These are phyloP conservation scores for Peromyscus leucopus DNA, from an alignment of 2,113 vertebrate species.

Conservation along the genomic window DNA sequence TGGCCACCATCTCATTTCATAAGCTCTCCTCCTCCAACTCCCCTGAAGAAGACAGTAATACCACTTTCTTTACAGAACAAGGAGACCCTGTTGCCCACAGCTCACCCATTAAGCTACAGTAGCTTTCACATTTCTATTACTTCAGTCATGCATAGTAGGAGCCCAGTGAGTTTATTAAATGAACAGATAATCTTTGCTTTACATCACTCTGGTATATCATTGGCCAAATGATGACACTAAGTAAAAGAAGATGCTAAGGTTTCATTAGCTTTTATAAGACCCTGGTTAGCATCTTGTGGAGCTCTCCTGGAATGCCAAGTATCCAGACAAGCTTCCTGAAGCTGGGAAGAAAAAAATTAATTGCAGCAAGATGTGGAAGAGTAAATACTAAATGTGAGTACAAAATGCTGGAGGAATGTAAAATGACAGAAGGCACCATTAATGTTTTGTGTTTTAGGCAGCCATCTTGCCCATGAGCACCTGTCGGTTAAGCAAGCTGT, in stretches of 20 bases:
- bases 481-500: neutral
- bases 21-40: neutral
- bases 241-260: neutral
- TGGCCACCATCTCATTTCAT: neutral
- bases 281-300: accelerated
- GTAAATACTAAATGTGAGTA: neutral
- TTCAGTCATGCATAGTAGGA: no score
- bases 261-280: neutral
- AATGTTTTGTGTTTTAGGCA: neutral
- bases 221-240: neutral
- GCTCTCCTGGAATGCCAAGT: neutral
- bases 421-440: neutral
- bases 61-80: neutral
- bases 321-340: neutral
- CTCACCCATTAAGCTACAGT: neutral
- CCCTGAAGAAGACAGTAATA: neutral
- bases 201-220: neutral
- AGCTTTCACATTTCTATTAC: neutral
- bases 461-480: neutral
- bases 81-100: neutral
- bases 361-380: neutral
- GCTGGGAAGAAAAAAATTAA: neutral
- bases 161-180: neutral
- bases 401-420: neutral
- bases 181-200: neutral